Evolutionary conservation across 2,113 vertebrate species (phyloP).

Genomic region (Callospermophilus lateralis): DNA sequence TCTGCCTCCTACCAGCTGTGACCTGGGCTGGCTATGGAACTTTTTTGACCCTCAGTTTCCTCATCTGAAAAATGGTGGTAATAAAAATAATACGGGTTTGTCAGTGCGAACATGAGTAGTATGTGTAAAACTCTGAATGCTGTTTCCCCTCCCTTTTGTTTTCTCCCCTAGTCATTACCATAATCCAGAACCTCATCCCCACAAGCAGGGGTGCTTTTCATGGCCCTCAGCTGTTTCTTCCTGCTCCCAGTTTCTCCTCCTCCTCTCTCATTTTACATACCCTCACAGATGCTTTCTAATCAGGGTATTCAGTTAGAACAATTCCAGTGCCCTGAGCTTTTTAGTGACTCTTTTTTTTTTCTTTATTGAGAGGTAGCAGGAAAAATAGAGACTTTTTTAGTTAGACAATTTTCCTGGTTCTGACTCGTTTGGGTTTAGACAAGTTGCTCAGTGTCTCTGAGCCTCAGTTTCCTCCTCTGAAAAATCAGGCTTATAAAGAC

Average conservation of each 20-base stretch:
- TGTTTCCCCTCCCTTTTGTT: neutral
- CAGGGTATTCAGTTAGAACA: neutral
- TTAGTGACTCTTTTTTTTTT: neutral
- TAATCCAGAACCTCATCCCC: neutral
- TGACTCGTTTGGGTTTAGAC: neutral
- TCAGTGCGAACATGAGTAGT: fast-evolving
- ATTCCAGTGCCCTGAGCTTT: neutral
- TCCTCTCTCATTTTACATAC: neutral
- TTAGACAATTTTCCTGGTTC: neutral
- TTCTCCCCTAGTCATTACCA: neutral
- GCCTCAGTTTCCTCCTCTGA: neutral
- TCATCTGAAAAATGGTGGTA: neutral
- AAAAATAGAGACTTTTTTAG: neutral
- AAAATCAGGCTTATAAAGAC: neutral
- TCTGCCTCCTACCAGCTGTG: neutral
- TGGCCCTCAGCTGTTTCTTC: neutral
- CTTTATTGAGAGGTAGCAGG: neutral
- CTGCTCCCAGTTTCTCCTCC: neutral
- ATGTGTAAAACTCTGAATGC: neutral
- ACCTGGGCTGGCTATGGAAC: neutral
- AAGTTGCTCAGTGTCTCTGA: neutral
- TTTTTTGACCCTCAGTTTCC: neutral
- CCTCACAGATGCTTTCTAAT: neutral
- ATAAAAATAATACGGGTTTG: neutral
- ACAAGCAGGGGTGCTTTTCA: neutral